Conservation (phyloP, 1,140 invertebrate species). For the Zaprionus africanus region DNA sequence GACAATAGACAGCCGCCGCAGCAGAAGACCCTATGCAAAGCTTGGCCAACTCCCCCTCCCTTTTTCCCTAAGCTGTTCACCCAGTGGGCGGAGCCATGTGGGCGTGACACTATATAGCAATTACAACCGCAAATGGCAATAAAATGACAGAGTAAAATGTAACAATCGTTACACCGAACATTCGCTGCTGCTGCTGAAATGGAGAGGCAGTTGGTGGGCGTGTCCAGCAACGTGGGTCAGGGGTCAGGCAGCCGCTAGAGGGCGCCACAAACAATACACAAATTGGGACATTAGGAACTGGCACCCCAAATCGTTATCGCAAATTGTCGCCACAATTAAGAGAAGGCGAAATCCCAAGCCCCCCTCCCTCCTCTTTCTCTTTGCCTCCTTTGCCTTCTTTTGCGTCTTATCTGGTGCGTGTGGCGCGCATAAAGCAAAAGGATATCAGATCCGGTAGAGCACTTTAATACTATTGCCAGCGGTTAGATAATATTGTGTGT, state of each 20-base stretch:
- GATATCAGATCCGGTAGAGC: conserved; percentile 10
- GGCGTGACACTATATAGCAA: conserved; percentile 61
- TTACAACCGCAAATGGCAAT: conserved; percentile 79
- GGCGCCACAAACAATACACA: conserved; percentile 53
- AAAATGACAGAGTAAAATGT: conserved; percentile 74
- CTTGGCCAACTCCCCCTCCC: neutral
- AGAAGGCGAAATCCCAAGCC: conserved; percentile 1
- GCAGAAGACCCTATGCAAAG: conserved; percentile 32
- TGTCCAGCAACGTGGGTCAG: conserved; percentile 2
- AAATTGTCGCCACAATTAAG: conserved; percentile 54
- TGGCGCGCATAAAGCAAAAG: neutral
- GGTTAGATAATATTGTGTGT: conserved; percentile 34
- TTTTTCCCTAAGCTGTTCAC: neutral
- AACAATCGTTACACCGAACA: conserved; percentile 47
- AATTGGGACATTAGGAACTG: conserved; percentile 50
- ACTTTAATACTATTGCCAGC: conserved; percentile 32
- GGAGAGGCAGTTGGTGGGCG: conserved; percentile 23
- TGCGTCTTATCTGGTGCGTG: conserved; percentile 2
- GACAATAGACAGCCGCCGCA: conserved; percentile 56
- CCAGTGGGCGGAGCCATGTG: conserved; percentile 20
- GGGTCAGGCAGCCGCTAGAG: conserved; percentile 35
- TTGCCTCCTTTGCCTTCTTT: neutral
- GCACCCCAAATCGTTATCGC: conserved; percentile 50
- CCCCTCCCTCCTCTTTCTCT: neutral
- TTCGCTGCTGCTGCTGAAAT: conserved; percentile 7